Conservation (phyloP, 2,888 invertebrate species). For the Nomada lathburiana region DNA sequence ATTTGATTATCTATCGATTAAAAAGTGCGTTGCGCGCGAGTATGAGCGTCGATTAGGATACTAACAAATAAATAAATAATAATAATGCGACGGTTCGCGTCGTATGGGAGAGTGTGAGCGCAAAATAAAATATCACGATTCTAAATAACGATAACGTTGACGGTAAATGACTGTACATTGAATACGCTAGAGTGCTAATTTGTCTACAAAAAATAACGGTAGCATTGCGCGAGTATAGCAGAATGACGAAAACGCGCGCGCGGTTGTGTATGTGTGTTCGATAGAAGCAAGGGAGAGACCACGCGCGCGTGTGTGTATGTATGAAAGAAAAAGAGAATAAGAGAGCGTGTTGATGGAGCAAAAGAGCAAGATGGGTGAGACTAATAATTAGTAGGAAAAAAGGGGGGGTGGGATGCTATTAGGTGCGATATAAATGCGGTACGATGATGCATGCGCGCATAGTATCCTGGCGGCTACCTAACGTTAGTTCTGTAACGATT, state of each 20-base stretch:
- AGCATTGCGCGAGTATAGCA: slow-evolving; percentile 60
- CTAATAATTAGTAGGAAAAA: slow-evolving; percentile 54
- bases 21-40: background rate
- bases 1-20: slow-evolving; percentile 67
- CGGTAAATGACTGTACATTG: slow-evolving; percentile 79
- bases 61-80: slow-evolving; percentile 26
- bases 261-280: background rate
- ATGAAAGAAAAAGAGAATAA: background rate
- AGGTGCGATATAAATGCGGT: slow-evolving; percentile 46
- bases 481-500: slow-evolving; percentile 77
- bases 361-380: slow-evolving; percentile 44
- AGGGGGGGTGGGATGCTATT: slow-evolving; percentile 71
- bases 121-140: slow-evolving; percentile 71
- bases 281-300: background rate
- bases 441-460: slow-evolving; percentile 43
- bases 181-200: slow-evolving; percentile 78
- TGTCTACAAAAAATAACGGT: slow-evolving; percentile 77
- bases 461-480: slow-evolving; percentile 70
- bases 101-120: slow-evolving; percentile 22
- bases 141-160: slow-evolving; percentile 77
- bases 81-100: slow-evolving; percentile 14
- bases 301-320: slow-evolving; percentile 26
- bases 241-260: slow-evolving; percentile 10
- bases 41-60: slow-evolving; percentile 38
- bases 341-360: slow-evolving; percentile 10